Base-by-base conservation (phyloP, 2,888 invertebrate genomes). In the Drosophila macrospina region DNA sequence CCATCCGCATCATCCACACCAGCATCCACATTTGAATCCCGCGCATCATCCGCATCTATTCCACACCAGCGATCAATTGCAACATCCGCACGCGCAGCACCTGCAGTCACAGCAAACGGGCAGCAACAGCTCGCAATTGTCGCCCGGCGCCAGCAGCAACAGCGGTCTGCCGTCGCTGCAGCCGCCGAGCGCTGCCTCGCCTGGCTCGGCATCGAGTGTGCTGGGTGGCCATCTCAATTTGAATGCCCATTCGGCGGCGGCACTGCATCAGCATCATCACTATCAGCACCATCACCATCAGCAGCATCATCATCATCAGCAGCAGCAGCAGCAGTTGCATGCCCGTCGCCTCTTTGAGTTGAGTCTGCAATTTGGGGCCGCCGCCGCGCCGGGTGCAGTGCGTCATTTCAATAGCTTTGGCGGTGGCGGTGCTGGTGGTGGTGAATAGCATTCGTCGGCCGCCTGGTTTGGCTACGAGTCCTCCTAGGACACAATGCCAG, bases 251-350 rank as follows among this genome's bases (percentile, higher is more conserved):
- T 83, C 91, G 45, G 91, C 91, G 65, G 83, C 91, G 32, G 91
- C 91, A 57, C 77, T 92, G 68, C 91, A 92, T 75, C 91, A 91
- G 64, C 92, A 92, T 55, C 90, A 91, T 54, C 82, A 91, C 71
- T 91, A 91, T 68, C 92, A 90, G 74, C 92, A 91, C 54, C 91
- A 91, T 44, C 51, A 92, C 57, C 92, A 92, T 50, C 92, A 92
- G 69, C 92, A 91, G 78, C 92, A 92, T 60, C 92, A 92, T 52
- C 92, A 92, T 57, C 92, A 92, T 63, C 92, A 92, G 80, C 92
- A 92, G 88, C 92, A 92, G 76, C 92, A 92, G 69, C 92, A 92
- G 69, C 92, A 92, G 85, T 76, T 92, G 73, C 92, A 92, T 65
- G 91, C 92, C 69, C 91, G 92, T 28, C 90, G 92, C 56, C 91